Base-by-base conservation (phyloP, 2,797 vertebrate genomes). In the Eospalax fontanierii region DNA sequence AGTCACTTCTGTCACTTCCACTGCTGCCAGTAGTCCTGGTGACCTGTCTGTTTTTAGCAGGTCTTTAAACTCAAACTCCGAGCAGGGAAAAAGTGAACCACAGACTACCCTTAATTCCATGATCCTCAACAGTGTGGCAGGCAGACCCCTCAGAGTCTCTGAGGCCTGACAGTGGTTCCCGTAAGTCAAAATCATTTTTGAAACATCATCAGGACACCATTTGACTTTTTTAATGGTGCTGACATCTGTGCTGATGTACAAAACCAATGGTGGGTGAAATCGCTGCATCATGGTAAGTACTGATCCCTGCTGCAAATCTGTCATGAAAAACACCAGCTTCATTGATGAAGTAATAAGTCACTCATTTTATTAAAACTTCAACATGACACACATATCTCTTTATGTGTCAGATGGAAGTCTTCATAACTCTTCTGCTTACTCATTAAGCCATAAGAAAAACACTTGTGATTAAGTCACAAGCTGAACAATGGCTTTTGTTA, bases 341-440 rank as follows among this genome's bases (percentile, higher is more conserved):
- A 24, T 21, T 14, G 35, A 43, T 24, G 61, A 61, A 73, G 50
- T 11, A 40, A 70, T 21, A 65, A 75, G 54, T 21, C 4, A 57
- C 40, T 18, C 38, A 21, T 43, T 59, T 57, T 28, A 33, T 50
- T 38, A 26, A 73, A 89, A 87, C 19, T 63, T 19, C 54, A 8
- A 14, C 71, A 59, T 0, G 4, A 54, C 61, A 50, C 11, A 35
- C 6, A 21, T 1, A n/a, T 19, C 59, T 74, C 83, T 86, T 30
- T 16, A 66, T 11, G 1, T 26, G 46, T 74, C 16, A 21, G n/a
- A 78, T 0, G 7, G 28, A 87, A 21, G 38, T 50, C 71, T 15
- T 22, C 1, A 1, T 1, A 26, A 24, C 11, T 6, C 0, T 12
- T 19, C 28, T 3, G 50, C 10, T 8, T 0, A 2, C 8, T n/a